These are phyloP conservation scores for Microplitis demolitor DNA, from an alignment of 1,140 invertebrate genomes.

Conservation along the genomic window DNA sequence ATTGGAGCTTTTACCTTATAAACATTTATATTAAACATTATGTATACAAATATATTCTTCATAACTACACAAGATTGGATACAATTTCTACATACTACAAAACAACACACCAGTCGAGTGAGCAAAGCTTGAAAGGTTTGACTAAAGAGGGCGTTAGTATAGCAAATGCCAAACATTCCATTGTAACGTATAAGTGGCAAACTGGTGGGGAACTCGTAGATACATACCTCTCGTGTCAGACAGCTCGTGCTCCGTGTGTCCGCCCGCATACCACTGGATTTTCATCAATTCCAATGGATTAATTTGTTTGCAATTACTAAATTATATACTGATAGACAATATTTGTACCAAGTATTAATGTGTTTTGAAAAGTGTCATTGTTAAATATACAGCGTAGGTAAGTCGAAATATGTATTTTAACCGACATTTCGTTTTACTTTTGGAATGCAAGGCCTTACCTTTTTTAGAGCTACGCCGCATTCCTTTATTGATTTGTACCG, in stretches of 20 bases:
- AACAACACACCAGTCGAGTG: neutral
- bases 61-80: no score
- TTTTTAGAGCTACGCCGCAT: constrained; percentile 55
- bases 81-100: neutral
- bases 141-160: constrained; percentile 37
- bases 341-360: neutral
- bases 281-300: constrained; percentile 54
- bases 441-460: constrained; percentile 33
- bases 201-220: constrained; percentile 25
- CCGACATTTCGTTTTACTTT: constrained; percentile 24
- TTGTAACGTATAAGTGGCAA: constrained; percentile 41
- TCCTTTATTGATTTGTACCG: constrained; percentile 58
- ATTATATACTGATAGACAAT: constrained; percentile 12
- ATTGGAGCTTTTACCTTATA: no score
- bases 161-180: constrained; percentile 54
- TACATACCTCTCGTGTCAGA: constrained; percentile 52
- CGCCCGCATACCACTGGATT: constrained; percentile 53
- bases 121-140: constrained; percentile 43
- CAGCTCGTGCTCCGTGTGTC: constrained; percentile 48
- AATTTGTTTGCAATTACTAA: constrained; percentile 24
- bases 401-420: constrained; percentile 12
- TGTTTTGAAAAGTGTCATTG: constrained; percentile 1
- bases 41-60: no score
- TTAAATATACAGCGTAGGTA: constrained; percentile 12
- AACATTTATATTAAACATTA: no score